Percentiles rank a stretch among this genome's conserved stretches.
phyloP scores from a whole-genome alignment of 2,797 vertebrate genomes.

The Cercopithecus hamlyni region DNA sequence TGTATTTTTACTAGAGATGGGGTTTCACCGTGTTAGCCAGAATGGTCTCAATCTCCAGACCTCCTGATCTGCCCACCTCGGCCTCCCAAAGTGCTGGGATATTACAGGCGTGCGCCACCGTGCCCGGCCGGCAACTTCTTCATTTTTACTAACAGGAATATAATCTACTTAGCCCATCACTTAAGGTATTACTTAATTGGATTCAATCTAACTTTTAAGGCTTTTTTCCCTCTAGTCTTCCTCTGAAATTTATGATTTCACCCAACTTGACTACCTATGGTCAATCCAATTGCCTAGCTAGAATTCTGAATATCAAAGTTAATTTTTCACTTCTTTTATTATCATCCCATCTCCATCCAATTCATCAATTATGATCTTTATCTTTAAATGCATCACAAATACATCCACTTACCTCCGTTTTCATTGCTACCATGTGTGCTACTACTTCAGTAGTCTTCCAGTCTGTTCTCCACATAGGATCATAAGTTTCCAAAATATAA shows the following conservation, averaged over 20 bases:
- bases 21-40: too few relatives aligned
- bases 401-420: not conserved
- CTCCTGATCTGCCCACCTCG: too few relatives aligned
- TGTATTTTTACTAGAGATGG: too few relatives aligned
- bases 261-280: not conserved
- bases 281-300: not conserved
- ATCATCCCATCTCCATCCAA: not conserved
- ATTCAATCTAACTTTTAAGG: not conserved
- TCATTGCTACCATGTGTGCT: not conserved
- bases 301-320: not conserved
- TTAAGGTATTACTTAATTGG: not conserved
- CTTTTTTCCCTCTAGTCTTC: not conserved
- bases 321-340: not conserved
- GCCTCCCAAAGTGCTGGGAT: too few relatives aligned
- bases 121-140: not conserved
- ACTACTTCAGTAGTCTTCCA: not conserved
- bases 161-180: not conserved
- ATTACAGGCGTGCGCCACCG: too few relatives aligned
- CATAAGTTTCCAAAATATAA: not conserved
- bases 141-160: constrained; percentile 8
- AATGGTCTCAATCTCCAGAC: too few relatives aligned
- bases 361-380: not conserved
- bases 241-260: not conserved
- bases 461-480: not conserved
- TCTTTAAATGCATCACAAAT: not conserved